These are phyloP conservation scores for Asarcornis scutulata DNA, from an alignment of 2,113 vertebrate species.

Conservation along the genomic window DNA sequence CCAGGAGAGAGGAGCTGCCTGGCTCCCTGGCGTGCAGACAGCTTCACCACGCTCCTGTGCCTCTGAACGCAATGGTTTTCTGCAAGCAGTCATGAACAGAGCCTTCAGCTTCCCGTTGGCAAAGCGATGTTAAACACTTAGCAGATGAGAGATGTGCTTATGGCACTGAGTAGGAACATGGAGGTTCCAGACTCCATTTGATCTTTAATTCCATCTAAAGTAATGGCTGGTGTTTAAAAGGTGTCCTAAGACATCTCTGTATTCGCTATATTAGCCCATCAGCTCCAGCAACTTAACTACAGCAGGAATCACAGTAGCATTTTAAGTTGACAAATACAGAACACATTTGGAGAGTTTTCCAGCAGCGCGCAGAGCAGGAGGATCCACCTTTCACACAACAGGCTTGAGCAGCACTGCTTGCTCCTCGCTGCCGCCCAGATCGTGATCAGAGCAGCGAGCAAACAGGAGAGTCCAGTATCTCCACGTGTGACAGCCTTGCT, in stretches of 20 bases:
- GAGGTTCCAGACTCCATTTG: neutral
- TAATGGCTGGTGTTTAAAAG: neutral
- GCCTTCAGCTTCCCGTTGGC: neutral
- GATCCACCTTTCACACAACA: neutral
- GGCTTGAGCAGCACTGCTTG: neutral
- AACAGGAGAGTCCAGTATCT: neutral
- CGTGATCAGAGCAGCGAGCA: neutral
- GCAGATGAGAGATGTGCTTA: neutral
- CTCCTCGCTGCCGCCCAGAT: rapidly evolving
- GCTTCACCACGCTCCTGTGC: neutral
- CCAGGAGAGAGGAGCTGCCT: neutral
- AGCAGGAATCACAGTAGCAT: neutral
- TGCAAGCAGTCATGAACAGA: neutral
- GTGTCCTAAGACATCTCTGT: neutral
- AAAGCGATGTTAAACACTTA: neutral
- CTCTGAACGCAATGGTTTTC: neutral
- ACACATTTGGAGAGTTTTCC: neutral
- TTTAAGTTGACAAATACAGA: neutral
- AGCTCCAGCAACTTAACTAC: neutral
- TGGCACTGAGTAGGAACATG: neutral
- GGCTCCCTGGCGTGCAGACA: rapidly evolving
- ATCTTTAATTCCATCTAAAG: neutral
- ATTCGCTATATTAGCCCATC: neutral
- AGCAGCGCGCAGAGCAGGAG: neutral
- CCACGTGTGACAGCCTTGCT: neutral